Base-by-base conservation (phyloP, 1,140 invertebrate genomes). In the Conopomorpha cramerella region DNA sequence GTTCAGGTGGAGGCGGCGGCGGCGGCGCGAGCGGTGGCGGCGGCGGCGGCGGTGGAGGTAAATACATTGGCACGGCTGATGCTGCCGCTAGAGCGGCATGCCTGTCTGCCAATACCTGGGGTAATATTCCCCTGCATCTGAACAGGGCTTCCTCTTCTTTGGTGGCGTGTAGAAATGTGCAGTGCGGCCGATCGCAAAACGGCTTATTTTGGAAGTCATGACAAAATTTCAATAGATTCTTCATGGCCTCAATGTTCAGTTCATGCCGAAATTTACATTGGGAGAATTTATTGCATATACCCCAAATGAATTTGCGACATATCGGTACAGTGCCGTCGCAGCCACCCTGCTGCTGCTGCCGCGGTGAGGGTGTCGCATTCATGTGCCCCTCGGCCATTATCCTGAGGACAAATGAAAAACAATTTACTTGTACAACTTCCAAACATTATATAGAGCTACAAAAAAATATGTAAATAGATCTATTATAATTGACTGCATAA, bases 291-390 rank as follows among this genome's bases (percentile, higher is more conserved):
- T 36, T 54, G 35, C 65, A 70, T 3, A 45, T 52, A 3, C 56
- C 62, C 60, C 62, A 63, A 3, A 66, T 32, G 37, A 46, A 66
- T 34, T 61, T 43, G n/a, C 61, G 49, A 33, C 65, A 70, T 16
- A 55, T 49, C n/a, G n/a, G n/a, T n/a, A n/a, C n/a, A n/a, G n/a
- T n/a, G n/a, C n/a, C n/a, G n/a, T n/a, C n/a, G n/a, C n/a, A n/a
- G n/a, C n/a, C n/a, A n/a, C n/a, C n/a, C n/a, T n/a, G n/a, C n/a
- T n/a, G n/a, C n/a, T n/a, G n/a, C n/a, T n/a, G n/a, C n/a, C n/a
- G n/a, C n/a, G n/a, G n/a, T n/a, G n/a, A n/a, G n/a, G n/a, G n/a
- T n/a, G n/a, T n/a, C n/a, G n/a, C n/a, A n/a, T n/a, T n/a, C n/a
- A n/a, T n/a, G n/a, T n/a, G n/a, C n/a, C n/a, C n/a, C n/a, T n/a